Base-by-base conservation (phyloP, 2,888 invertebrate species). In the Tenthredo scrophulariae region DNA sequence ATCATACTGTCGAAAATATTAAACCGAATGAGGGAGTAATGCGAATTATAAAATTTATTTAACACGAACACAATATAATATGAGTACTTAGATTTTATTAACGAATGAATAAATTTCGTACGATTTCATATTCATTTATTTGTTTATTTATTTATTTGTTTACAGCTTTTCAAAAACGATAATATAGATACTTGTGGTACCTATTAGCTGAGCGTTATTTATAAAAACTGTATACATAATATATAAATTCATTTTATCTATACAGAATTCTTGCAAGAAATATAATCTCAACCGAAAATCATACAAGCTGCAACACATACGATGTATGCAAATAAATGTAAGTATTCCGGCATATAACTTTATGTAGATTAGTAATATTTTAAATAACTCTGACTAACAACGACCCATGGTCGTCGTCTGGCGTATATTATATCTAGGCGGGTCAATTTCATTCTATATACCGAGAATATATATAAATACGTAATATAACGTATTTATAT, bases 1-100 rank as follows among this genome's bases (percentile, higher is more conserved):
- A 79, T 62, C 67, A n/a, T 33, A 26, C 26, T 79, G 33, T 40
- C 40, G 22, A 79, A 67, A 84, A 79, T 79, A 84, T 62, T 29
- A 37, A 37, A 15, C 58, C 40, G 22, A 80, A 80, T 37, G 58
- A 80, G 22, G 62, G 37, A 29, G 33, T 80, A 62, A 58, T 80
- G 80, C 29, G 33, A 62, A 62, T 62, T 62, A 62, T 62, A 13
- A 62, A 62, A 62, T 62, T 26, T 62, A 26, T 62, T 62, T 26
- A 62, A 62, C 62, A 10, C 6, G 1, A 2, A 75, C 9, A 26
- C 13, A 15, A 29, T 15, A 2, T 46, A 74, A 2, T n/a, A 26
- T 26, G 7, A 18, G 10, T 62, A 26, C 26, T 46, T 26, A 26
- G 26, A 46, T 75, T 75, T 46, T 15, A 46, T 75, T 46, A 13